Conservation (phyloP, 2,113 vertebrate genomes). For the Sander lucioperca region DNA sequence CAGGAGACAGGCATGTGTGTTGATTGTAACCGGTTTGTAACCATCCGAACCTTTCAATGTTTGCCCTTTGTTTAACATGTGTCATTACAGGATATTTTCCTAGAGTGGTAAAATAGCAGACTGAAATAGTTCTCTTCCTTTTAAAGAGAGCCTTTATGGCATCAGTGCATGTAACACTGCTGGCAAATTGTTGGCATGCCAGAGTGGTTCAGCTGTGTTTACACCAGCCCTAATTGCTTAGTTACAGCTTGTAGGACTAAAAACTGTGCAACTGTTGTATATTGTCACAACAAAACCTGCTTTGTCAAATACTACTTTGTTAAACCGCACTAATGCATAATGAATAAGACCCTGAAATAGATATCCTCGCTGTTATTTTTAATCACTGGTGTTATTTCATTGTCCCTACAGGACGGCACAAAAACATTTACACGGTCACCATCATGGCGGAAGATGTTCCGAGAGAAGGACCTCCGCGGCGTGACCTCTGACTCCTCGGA, state of each 20-base stretch:
- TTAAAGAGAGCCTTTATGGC: slow-evolving; percentile 25
- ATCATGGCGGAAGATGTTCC: slow-evolving; percentile 95
- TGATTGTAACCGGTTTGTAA: slow-evolving; percentile 2
- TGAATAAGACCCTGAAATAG: slow-evolving; percentile 32
- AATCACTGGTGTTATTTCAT: slow-evolving; percentile 30
- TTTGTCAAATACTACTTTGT: slow-evolving; percentile 44
- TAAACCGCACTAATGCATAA: slow-evolving; percentile 38
- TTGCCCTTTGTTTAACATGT: slow-evolving; percentile 20
- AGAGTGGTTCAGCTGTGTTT: slow-evolving; percentile 72
- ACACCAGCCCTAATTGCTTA: slow-evolving; percentile 64
- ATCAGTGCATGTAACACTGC: slow-evolving; percentile 20
- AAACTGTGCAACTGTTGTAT: slow-evolving; percentile 46
- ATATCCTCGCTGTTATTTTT: slow-evolving; percentile 13
- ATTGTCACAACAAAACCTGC: slow-evolving; percentile 50
- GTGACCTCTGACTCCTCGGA: slow-evolving; percentile 93
- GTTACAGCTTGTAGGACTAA: slow-evolving; percentile 50
- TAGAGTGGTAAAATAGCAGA: background rate
- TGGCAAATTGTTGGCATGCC: slow-evolving; percentile 35
- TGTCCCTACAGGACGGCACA: slow-evolving; percentile 85
- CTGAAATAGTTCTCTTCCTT: slow-evolving; percentile 12
- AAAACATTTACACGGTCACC: slow-evolving; percentile 95
- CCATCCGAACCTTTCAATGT: slow-evolving; percentile 16
- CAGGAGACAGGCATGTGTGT: slow-evolving; percentile 9
- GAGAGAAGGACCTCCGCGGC: slow-evolving; percentile 93
- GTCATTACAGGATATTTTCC: background rate